Conservation (phyloP, 2,113 vertebrate genomes). For the Myrmecophaga tridactyla region DNA sequence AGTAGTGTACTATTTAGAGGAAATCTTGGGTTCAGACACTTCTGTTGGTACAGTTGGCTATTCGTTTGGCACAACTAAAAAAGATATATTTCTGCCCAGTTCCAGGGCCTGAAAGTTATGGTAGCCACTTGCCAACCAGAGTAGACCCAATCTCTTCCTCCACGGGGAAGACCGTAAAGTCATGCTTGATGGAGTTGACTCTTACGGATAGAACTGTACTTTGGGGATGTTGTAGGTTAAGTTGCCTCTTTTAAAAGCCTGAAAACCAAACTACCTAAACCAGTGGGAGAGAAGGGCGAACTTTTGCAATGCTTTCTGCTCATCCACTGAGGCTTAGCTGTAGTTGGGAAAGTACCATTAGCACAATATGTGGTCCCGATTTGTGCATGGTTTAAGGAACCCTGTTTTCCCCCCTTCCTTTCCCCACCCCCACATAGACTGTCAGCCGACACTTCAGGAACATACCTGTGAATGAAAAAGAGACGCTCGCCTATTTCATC, state of each 20-base stretch:
- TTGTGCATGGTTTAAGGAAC: slow-evolving; percentile 50
- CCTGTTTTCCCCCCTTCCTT: slow-evolving; percentile 23
- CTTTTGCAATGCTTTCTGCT: not conserved
- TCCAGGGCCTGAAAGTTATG: not conserved
- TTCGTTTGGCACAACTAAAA: not conserved
- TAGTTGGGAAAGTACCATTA: not conserved
- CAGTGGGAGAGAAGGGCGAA: not conserved
- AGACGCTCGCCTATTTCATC: slow-evolving; percentile 98
- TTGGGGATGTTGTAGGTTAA: not conserved
- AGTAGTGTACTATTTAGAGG: not conserved
- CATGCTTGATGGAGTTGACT: not conserved
- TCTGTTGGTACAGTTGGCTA: not conserved
- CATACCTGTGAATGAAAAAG: slow-evolving; percentile 98
- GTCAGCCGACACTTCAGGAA: slow-evolving; percentile 99
- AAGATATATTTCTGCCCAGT: not conserved
- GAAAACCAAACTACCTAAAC: not conserved
- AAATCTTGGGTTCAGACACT: not conserved
- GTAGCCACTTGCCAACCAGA: not conserved
- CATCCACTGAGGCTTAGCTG: not conserved
- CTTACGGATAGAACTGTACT: not conserved
- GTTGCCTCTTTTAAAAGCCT: not conserved
- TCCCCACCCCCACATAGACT: slow-evolving; percentile 85
- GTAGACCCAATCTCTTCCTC: not conserved
- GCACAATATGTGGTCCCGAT: slow-evolving; percentile 33
- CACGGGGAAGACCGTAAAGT: not conserved